phyloP scores from a whole-genome alignment of 2,888 invertebrate species.

The Lasioglossum calceatum region DNA sequence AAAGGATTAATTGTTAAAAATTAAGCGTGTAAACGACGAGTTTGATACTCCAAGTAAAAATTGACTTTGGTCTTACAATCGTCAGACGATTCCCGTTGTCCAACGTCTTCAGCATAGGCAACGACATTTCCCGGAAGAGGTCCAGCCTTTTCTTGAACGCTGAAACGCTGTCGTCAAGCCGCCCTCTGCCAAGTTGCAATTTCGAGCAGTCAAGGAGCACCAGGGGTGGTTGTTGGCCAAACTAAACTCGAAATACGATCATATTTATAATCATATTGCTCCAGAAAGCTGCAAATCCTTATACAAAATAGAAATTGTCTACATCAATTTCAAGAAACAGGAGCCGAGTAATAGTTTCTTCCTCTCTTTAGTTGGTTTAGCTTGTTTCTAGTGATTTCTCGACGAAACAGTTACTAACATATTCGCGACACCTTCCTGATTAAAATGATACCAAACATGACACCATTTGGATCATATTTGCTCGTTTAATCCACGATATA shows the following conservation, averaged over 20 bases:
- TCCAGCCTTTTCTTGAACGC: slow-evolving; percentile 93
- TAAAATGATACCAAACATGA: too few relatives aligned
- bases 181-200: slow-evolving; percentile 92
- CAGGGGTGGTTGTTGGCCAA: slow-evolving; percentile 91
- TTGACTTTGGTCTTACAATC: slow-evolving; percentile 88
- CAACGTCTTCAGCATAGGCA: slow-evolving; percentile 94
- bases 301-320: too few relatives aligned
- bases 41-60: background rate
- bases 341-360: too few relatives aligned
- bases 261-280: background rate
- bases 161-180: slow-evolving; percentile 94
- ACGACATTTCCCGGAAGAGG: slow-evolving; percentile 93
- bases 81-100: slow-evolving; percentile 93
- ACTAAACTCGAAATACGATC: slow-evolving; percentile 85
- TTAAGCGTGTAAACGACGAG: too few relatives aligned
- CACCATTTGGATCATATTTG: too few relatives aligned
- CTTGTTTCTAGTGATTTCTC: too few relatives aligned
- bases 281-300: background rate
- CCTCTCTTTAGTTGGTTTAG: too few relatives aligned
- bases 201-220: slow-evolving; percentile 96
- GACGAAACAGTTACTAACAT: too few relatives aligned
- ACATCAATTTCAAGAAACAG: too few relatives aligned
- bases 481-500: too few relatives aligned
- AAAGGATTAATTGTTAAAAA: background rate
- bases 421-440: too few relatives aligned